Base-by-base conservation (phyloP, 2,888 invertebrate species). In the Metalampra italica region DNA sequence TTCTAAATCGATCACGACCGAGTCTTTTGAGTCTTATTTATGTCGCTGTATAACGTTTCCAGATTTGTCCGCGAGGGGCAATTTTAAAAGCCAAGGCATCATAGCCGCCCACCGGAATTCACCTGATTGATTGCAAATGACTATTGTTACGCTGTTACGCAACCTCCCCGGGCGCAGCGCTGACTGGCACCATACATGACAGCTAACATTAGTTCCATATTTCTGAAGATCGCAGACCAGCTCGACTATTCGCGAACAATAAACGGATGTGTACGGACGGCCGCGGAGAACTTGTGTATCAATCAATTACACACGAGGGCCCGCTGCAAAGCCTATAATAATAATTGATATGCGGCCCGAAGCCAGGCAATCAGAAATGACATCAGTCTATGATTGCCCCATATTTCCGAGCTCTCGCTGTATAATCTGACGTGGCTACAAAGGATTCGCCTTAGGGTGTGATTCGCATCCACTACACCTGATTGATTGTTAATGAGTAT, bases 121-220 rank as follows among this genome's bases (percentile, higher is more conserved):
- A 64, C 66, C 66, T 76, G 82, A 87, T 87, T 85, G 87, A 86
- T 85, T 83, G 83, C 80, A 78, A 84, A 85, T 82, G 74, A 78
- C 79, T 76, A 82, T 84, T 79, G 82, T 84, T 85, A 80, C 66
- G 71, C 70, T 71, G 72, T 78, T 80, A 78, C 75, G 71, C 74
- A 74, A 80, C 38, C 64, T 68, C 82, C 68, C 54, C 63, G 55
- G 78, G 78, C 76, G 49, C 57, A 7, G 11, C 43, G 41, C 22
- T 56, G 64, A 57, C 71, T 71, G 77, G 76, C 80, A 75, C 67
- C 66, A 64, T 65, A 73, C 75, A 78, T 78, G 78, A 79, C 72
- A 64, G 65, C 69, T 60, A 60, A 66, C 68, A 75, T 78, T 75
- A 75, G 61, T 67, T 68, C 69, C 62, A 75, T 75, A 75, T 74